A percentile compares a stretch with the other conserved stretches of the same genome.
Conservation (phyloP, 2,797 vertebrate species). For the Bovichtus variegatus region DNA sequence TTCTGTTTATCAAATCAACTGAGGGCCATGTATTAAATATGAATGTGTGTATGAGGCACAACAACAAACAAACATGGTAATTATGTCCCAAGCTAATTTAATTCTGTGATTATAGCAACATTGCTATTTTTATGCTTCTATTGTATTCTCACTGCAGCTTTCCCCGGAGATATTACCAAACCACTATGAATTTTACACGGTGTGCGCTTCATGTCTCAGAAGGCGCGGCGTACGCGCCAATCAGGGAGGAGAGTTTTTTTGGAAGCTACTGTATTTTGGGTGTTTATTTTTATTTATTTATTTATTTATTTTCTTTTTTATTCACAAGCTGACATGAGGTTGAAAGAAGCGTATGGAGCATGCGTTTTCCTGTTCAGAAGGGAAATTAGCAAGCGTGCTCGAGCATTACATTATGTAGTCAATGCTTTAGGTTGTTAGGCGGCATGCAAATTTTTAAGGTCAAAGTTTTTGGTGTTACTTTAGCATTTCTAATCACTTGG, state of each 20-base stretch:
- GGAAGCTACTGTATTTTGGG: conserved; percentile 53
- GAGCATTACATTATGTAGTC: conserved; percentile 45
- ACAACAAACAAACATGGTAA: conserved; percentile 87
- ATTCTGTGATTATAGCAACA: conserved; percentile 84
- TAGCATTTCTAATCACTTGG: conserved; percentile 41
- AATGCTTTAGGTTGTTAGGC: conserved; percentile 23
- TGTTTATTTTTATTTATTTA: conserved; percentile 70
- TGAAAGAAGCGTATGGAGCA: conserved; percentile 29
- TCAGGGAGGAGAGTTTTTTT: conserved; percentile 45
- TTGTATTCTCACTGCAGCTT: conserved; percentile 67
- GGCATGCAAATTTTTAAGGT: conserved; percentile 45
- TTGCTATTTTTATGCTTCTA: conserved; percentile 78
- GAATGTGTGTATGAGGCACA: conserved; percentile 82
- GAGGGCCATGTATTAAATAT: conserved; percentile 85
- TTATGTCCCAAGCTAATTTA: conserved; percentile 88
- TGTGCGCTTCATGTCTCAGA: conserved; percentile 71
- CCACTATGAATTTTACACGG: conserved; percentile 72
- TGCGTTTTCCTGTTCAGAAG: conserved; percentile 53
- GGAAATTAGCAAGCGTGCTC: conserved; percentile 60
- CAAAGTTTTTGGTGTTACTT: conserved; percentile 40
- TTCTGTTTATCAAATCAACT: conserved; percentile 83
- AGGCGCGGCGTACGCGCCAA: conserved; percentile 39
- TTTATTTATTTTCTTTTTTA: too few relatives aligned
- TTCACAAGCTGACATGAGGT: conserved; percentile 47
- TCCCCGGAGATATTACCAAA: conserved; percentile 69